A percentile compares a stretch with the other conserved stretches of the same genome.
These are phyloP conservation scores for Ariolimax columbianus DNA, from an alignment of 2,888 invertebrate genomes.

Conservation along the genomic window DNA sequence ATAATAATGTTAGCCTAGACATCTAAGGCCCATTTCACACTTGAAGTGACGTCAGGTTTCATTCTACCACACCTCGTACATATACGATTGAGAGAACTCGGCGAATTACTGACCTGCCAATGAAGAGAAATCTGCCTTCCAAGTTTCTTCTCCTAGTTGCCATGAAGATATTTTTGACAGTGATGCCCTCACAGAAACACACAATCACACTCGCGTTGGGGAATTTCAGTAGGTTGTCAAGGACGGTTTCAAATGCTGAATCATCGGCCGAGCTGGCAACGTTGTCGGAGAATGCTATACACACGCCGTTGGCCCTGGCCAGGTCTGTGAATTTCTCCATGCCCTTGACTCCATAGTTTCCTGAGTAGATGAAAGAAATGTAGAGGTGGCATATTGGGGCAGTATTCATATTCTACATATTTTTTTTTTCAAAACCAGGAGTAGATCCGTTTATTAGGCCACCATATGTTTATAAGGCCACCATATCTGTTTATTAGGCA, in stretches of 20 bases:
- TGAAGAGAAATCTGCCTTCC: slow-evolving; percentile 83
- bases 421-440: no score
- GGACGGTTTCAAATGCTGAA: slow-evolving; percentile 79
- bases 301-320: slow-evolving; percentile 84
- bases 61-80: no score
- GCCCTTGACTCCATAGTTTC: slow-evolving; percentile 88
- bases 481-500: no score
- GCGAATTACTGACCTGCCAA: slow-evolving; percentile 86
- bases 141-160: slow-evolving; percentile 83
- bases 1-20: no score
- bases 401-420: no score
- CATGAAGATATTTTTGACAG: slow-evolving; percentile 84
- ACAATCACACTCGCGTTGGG: slow-evolving; percentile 83
- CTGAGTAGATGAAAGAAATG: slow-evolving; percentile 78
- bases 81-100: no score
- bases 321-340: slow-evolving; percentile 87
- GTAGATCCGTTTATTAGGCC: no score
- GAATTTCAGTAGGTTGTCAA: slow-evolving; percentile 82
- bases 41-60: no score
- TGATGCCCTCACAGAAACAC: slow-evolving; percentile 89
- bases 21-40: no score
- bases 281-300: slow-evolving; percentile 85
- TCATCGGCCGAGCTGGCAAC: slow-evolving; percentile 83
- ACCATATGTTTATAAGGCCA: no score
- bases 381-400: neutral